Evolutionary conservation across 2,797 vertebrate species (phyloP).

Genomic region (Decapterus maruadsi): DNA sequence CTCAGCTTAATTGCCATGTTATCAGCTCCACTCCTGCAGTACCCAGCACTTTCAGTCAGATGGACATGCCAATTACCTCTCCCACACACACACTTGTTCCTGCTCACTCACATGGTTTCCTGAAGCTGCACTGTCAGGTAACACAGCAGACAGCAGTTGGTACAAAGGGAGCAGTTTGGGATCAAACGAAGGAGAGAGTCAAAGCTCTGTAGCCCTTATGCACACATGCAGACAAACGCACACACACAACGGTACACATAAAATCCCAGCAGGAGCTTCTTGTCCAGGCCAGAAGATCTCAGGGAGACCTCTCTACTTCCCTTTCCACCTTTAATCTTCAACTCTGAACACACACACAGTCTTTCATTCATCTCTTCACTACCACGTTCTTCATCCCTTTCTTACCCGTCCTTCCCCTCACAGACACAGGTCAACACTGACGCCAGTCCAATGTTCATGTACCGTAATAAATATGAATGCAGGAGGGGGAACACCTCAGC

Average conservation of each 20-base stretch:
- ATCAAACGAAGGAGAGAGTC: conserved; percentile 54
- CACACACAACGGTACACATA: conserved; percentile 45
- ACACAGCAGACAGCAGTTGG: conserved; percentile 51
- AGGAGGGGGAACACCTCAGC: neutral
- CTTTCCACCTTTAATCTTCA: conserved; percentile 39
- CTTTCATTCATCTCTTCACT: conserved; percentile 9
- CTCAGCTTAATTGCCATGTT: conserved; percentile 77
- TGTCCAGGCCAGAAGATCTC: conserved; percentile 47
- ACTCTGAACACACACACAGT: conserved; percentile 23
- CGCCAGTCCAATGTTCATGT: neutral
- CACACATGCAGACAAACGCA: conserved; percentile 47
- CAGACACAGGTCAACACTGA: conserved; percentile 19
- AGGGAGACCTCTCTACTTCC: conserved; percentile 30
- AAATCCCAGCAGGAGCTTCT: conserved; percentile 67
- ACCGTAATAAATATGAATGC: conserved; percentile 8
- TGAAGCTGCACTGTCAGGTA: conserved; percentile 55
- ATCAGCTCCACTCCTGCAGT: conserved; percentile 72
- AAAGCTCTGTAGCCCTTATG: conserved; percentile 40
- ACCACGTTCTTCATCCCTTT: neutral
- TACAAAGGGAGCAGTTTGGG: conserved; percentile 56
- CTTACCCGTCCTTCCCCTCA: conserved; percentile 8
- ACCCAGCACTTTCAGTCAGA: conserved; percentile 67
- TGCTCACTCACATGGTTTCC: conserved; percentile 42
- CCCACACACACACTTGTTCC: conserved; percentile 23
- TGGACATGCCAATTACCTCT: conserved; percentile 79